Conservation (phyloP, 2,113 vertebrate species). For the Thalassarche chlororhynchos region DNA sequence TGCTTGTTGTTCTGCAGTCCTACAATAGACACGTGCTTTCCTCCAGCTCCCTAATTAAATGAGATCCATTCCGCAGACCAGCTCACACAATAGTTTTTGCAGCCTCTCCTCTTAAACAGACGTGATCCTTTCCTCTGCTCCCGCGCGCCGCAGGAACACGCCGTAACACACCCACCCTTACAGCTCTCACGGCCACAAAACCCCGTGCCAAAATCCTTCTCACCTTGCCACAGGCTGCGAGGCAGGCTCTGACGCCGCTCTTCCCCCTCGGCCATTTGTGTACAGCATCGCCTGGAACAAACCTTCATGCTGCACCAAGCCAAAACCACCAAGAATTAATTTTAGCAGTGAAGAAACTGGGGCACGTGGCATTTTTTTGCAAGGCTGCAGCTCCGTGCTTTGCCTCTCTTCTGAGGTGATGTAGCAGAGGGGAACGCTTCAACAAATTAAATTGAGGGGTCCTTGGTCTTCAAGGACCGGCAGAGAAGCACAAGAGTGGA, state of each 20-base stretch:
- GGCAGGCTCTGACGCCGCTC: neutral
- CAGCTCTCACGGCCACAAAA: neutral
- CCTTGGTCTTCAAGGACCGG: neutral
- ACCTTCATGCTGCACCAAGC: neutral
- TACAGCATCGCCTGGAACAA: neutral
- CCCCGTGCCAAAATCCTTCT: neutral
- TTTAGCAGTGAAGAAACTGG: neutral
- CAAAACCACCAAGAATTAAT: conserved; percentile 11
- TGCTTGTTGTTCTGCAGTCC: neutral
- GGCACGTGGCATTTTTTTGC: neutral
- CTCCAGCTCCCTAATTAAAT: neutral
- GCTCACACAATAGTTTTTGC: neutral
- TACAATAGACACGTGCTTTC: neutral
- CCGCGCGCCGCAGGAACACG: accelerated
- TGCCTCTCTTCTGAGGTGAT: neutral
- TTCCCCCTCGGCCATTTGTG: neutral
- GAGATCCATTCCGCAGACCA: neutral
- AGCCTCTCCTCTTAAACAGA: neutral
- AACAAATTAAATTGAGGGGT: neutral
- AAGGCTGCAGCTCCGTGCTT: neutral
- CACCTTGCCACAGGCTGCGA: neutral
- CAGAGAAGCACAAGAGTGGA: neutral
- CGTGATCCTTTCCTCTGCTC: neutral
- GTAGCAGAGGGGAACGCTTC: neutral
- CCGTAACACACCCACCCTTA: neutral